Evolutionary conservation across 37 sponge, comb jelly and placozoan species (phyloP), one percentile per base, ranked within the genome.

Genomic region (Axinella damicornis): DNA sequence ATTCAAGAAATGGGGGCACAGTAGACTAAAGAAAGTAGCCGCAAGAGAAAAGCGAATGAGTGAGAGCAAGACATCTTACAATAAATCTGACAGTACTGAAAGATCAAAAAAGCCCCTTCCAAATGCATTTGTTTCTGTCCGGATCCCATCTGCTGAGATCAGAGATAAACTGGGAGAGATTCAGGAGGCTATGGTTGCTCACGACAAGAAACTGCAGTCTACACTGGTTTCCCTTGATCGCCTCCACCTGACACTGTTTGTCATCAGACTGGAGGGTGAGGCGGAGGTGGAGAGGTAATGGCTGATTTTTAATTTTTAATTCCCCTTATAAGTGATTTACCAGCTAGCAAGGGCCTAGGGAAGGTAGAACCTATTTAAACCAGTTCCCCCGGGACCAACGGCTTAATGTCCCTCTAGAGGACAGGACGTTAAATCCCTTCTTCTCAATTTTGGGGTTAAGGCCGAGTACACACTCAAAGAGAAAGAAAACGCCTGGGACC

Each of bases 81-180:
- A n/a, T n/a, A n/a, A n/a, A n/a, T n/a, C n/a, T n/a, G n/a, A n/a
- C n/a, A n/a, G n/a, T n/a, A 46, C 27, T 17, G 40, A 60, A 52
- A 52, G 34, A 12, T 18, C 65, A 52, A 71, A 40, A 31, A 78
- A 41, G 53, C 54, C 24, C 2, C 17, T 32, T 53, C 87, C 86
- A 52, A 83, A 91, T 76, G 76, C 91, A 16, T 91, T 91, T 82
- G 86, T 91, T 21, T 73, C 91, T 17, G 30, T 91, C 0, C 35
- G 86, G 15, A 67, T 91, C 28, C 22, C 46, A 20, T 91, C 91
- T 61, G 78, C 82, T n/a, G 33, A 37, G 15, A 76, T 91, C 15
- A 38, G 65, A 18, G 14, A 6, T 0, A 67, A 80, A 41, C n/a
- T 91, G 11, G 77, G 75, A n/a, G 61, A 24, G 17, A 62, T 85